Evolutionary conservation across 1,140 invertebrate species (phyloP), one percentile per base, ranked within the genome.

Genomic region (Diuraphis noxia): DNA sequence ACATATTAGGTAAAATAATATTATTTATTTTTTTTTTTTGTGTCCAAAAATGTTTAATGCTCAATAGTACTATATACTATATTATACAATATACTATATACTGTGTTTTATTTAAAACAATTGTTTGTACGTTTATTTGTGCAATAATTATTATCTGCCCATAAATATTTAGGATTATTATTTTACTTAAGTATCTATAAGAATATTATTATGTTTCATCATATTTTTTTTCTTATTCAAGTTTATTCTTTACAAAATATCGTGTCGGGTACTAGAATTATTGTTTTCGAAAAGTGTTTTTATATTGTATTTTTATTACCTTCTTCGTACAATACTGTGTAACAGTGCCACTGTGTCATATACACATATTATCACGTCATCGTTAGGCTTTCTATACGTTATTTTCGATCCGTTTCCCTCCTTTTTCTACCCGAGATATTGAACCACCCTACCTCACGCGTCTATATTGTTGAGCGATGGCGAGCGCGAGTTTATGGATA

Each of bases 401-500:
- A 82, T 82, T 82, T 82, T 82, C 79, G 38, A 82, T 40, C 40
- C 36, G 79, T 82, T 38, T 40, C 23, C 9, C 23, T 25, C 79
- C 38, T 10, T 23, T 1, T 40, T 6, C 36, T 25, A 8, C 23
- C 38, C 21, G 23, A 72, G 56, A n/a, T 72, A 72, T 82, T 38
- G 56, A 25, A 82, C 79, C 23, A 36, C 34, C 82, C 38, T 84
- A 25, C 21, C 38, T 30, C 17, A 10, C 13, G 21, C 43, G 21
- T 21, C 84, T 17, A 10, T 88, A 88, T 56, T 88, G 43, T 88
- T 56, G 86, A 88, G 38, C 52, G 34, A 63, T 25, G 17, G 56
- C 21, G 25, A 23, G 52, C 38, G 13, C 25, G 38, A 88, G 86
- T 88, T 88, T 88, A 88, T 56, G 49, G n/a, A 56, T 88, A 88